Conservation (phyloP, 2,113 vertebrate species). For the Romanogobio albipinnatus region DNA sequence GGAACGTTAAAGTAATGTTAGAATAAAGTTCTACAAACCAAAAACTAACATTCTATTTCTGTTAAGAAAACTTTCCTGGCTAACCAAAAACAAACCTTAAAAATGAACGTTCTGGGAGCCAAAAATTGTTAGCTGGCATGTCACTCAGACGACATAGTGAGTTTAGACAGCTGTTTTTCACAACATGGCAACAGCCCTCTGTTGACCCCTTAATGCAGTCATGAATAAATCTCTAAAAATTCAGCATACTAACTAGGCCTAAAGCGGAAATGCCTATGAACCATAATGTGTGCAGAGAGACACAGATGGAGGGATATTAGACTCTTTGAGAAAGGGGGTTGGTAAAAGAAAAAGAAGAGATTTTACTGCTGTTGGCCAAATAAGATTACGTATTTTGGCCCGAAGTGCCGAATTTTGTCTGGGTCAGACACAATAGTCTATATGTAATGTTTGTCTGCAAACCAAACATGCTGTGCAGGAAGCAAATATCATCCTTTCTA, state of each 20-base stretch:
- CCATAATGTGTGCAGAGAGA: background rate
- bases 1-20: too few relatives aligned
- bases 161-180: slow-evolving; percentile 21
- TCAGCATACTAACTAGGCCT: background rate
- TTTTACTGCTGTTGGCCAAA: slow-evolving; percentile 1
- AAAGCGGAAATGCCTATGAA: slow-evolving; percentile 6
- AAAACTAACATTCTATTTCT: too few relatives aligned
- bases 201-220: background rate
- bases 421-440: background rate
- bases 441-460: slow-evolving; percentile 9
- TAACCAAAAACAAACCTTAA: too few relatives aligned
- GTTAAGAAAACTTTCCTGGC: too few relatives aligned
- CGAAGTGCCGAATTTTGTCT: background rate
- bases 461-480: background rate
- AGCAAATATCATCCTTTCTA: slow-evolving; percentile 3
- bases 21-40: too few relatives aligned
- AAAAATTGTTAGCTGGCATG: background rate
- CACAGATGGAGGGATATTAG: background rate
- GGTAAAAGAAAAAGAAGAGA: background rate
- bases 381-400: slow-evolving; percentile 10
- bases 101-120: too few relatives aligned
- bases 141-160: background rate
- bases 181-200: slow-evolving; percentile 3
- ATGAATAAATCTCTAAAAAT: slow-evolving; percentile 33
- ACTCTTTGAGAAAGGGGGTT: background rate